Base-by-base conservation (phyloP, 2,113 vertebrate species). In the Garra rufa region DNA sequence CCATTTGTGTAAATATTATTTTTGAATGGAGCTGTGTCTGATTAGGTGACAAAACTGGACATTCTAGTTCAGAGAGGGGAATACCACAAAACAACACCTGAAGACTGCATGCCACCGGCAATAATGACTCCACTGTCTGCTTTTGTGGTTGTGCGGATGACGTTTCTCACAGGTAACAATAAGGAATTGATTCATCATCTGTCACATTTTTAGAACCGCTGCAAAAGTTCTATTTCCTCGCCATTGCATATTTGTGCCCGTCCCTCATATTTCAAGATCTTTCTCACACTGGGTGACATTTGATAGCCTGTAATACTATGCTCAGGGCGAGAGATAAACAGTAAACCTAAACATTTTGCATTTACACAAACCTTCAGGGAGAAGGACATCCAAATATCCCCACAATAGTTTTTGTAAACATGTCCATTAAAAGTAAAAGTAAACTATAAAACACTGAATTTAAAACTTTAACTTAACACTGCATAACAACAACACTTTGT, bases 21-120 rank as follows among this genome's bases (percentile, higher is more conserved):
- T 19, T 57, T 41, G 5, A 26, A 9, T 26, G 17, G 55, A 61
- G 4, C 11, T 3, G n/a, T 28, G 15, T 2, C 43, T 38, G 3
- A 26, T 43, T 13, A 69, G 43, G 10, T 10, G 65, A 50, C 28
- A 70, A 80, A 86, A 83, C 81, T 74, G 46, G 81, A 75, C 15
- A 11, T 50, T 10, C 85, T 65, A 69, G 81, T 80, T 63, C 11
- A 11, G 28, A 67, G 11, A 71, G 79, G 61, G 80, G 38, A 69
- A 82, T 70, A 21, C 82, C 41, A 24, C n/a, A 13, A 28, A 63
- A 80, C 44, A 80, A 48, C 44, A 67, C 21, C 14, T 41, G 13
- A 46, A 52, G 28, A 28, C 44, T n/a, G 24, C 26, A 73, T 48
- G 61, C 78, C 61, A 30, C 3, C 21, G 83, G 67, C 55, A 69